Evolutionary conservation across 2,888 invertebrate genomes (phyloP).

Genomic region (Phaedon cochleariae): DNA sequence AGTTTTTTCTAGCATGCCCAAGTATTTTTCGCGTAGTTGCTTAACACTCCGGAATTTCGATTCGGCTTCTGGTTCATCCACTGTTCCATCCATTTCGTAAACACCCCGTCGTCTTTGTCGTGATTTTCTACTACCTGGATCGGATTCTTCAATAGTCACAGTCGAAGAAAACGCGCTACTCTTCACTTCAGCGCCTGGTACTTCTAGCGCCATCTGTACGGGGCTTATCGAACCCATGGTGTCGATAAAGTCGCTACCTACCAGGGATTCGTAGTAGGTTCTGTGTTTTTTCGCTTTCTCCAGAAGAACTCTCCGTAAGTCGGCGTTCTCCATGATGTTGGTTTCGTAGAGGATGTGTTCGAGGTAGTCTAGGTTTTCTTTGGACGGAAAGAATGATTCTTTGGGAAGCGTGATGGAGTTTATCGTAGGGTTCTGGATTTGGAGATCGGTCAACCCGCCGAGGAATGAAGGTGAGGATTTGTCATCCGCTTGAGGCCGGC

Average conservation of each 20-base stretch:
- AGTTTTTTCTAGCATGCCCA: conserved; percentile 55
- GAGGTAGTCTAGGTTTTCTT: conserved; percentile 22
- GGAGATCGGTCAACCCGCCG: conserved; percentile 41
- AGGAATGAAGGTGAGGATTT: conserved; percentile 50
- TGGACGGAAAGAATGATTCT: neutral
- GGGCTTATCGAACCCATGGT: conserved; percentile 18
- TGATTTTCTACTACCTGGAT: conserved; percentile 35
- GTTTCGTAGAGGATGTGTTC: conserved; percentile 21
- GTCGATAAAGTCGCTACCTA: conserved; percentile 34
- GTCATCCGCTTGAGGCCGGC: conserved; percentile 50
- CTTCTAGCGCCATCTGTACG: conserved; percentile 46
- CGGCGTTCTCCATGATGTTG: conserved; percentile 37
- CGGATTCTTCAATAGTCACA: conserved; percentile 27
- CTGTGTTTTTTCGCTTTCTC: conserved; percentile 56
- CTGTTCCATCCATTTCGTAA: conserved; percentile 46
- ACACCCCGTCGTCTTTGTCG: conserved; percentile 57
- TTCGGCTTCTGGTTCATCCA: conserved; percentile 27
- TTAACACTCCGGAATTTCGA: conserved; percentile 55
- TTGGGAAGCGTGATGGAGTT: conserved; percentile 1
- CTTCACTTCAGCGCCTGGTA: conserved; percentile 16
- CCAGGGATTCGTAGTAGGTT: conserved; percentile 51
- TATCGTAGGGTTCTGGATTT: conserved; percentile 17
- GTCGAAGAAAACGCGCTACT: conserved; percentile 18
- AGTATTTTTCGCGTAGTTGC: conserved; percentile 53
- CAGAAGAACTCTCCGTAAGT: conserved; percentile 49